Evolutionary conservation across 2,113 vertebrate genomes (phyloP).

Genomic region (Trochalopteron elliotii): DNA sequence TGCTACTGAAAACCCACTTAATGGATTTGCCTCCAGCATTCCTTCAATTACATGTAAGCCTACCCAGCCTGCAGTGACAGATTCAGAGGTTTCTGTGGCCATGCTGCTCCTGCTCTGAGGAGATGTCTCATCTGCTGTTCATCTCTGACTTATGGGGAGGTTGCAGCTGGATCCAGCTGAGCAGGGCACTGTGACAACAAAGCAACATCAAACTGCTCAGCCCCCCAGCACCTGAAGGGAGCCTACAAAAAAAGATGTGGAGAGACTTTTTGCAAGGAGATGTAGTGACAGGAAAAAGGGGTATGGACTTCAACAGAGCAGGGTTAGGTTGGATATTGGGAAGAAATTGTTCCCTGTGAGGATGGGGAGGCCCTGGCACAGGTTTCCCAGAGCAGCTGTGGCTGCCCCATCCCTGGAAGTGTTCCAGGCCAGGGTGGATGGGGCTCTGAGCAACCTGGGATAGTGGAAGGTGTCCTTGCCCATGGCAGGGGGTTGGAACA

Average conservation of each 20-base stretch:
- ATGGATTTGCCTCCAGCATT: neutral
- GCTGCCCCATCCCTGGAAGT: neutral
- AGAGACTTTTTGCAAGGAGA: neutral
- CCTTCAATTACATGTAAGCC: neutral
- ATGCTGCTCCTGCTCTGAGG: neutral
- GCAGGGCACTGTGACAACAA: neutral
- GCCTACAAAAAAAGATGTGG: neutral
- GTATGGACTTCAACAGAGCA: neutral
- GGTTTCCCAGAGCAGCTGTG: neutral
- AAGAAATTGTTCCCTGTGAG: neutral
- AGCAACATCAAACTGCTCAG: neutral
- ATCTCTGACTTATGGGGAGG: neutral
- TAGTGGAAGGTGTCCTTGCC: neutral
- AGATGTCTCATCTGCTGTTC: neutral
- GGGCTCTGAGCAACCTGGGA: accelerated
- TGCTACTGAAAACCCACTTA: neutral
- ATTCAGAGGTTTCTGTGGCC: neutral
- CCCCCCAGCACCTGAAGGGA: neutral
- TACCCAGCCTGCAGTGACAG: neutral
- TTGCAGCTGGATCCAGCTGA: neutral
- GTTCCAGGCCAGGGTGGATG: accelerated
- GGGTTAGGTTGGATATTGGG: neutral
- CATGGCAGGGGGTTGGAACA: accelerated
- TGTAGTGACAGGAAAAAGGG: neutral
- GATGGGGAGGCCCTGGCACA: neutral